These are phyloP conservation scores for Drosophila parabipectinata DNA, from an alignment of 1,140 invertebrate genomes.

Conservation along the genomic window DNA sequence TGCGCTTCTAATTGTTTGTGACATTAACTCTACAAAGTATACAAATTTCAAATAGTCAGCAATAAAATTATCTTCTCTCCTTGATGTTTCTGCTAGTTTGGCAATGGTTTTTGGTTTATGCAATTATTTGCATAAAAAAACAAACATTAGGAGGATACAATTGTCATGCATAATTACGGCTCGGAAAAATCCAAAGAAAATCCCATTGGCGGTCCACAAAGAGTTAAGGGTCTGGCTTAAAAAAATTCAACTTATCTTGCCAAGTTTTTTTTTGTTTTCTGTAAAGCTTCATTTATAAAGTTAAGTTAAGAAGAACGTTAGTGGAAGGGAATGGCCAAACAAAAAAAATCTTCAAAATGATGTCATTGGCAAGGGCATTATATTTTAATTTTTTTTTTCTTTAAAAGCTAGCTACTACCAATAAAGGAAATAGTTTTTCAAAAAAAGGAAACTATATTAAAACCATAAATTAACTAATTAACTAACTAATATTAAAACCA, in stretches of 20 bases:
- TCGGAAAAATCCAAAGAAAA: slow-evolving; percentile 54
- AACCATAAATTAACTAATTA: too few relatives aligned
- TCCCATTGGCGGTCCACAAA: slow-evolving; percentile 48
- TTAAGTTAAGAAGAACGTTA: slow-evolving; percentile 11
- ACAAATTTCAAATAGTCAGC: slow-evolving; percentile 71
- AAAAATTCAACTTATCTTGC: too few relatives aligned
- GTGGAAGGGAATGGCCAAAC: slow-evolving; percentile 25
- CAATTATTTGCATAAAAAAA: slow-evolving; percentile 77
- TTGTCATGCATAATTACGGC: slow-evolving; percentile 78
- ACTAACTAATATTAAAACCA: too few relatives aligned
- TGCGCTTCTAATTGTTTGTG: slow-evolving; percentile 68
- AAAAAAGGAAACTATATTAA: not conserved
- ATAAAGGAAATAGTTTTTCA: too few relatives aligned
- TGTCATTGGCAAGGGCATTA: slow-evolving; percentile 42
- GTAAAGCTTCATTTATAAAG: slow-evolving; percentile 9
- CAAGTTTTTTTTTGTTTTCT: slow-evolving; percentile 18
- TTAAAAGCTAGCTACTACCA: not conserved
- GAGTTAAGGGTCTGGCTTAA: slow-evolving; percentile 51
- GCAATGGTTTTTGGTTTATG: slow-evolving; percentile 44
- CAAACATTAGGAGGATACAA: slow-evolving; percentile 43
- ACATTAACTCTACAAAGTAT: slow-evolving; percentile 53
- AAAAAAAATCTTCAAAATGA: slow-evolving; percentile 28
- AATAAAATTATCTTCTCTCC: slow-evolving; percentile 60
- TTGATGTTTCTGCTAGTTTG: slow-evolving; percentile 54
- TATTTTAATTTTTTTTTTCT: slow-evolving; percentile 14